Base-by-base conservation (phyloP, 2,888 invertebrate species). In the Micoletzkya japonica region DNA sequence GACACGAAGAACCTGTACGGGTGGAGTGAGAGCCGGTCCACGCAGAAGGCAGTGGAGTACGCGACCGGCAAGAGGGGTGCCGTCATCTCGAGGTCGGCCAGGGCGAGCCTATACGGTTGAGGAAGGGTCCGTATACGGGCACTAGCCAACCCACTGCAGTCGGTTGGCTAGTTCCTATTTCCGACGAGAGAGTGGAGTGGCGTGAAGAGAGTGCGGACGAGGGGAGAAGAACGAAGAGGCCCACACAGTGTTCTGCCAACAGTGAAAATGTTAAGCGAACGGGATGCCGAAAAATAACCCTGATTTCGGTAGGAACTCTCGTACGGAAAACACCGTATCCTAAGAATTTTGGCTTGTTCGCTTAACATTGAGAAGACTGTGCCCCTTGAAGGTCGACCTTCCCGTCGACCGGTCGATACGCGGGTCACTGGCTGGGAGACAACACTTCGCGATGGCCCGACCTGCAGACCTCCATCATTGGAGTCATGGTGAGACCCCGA, bases 371-470 rank as follows among this genome's bases (percentile, higher is more conserved):
- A n/a, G n/a, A n/a, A n/a, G n/a, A n/a, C n/a, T n/a, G n/a, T n/a
- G n/a, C n/a, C n/a, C n/a, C 44, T 44, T 73, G 71, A 50, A 77
- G 87, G 32, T 87, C 87, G 4, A 87, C 86, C 4, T 87, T 83
- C 76, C 80, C 86, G 1, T 86, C 86, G 0, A 79, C 85, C 1
- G 87, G 87, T 6, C 76, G 78, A 26, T 86, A 81, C 77, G 80
- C 83, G 2, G 86, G 92, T 0, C 92, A 93, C 86, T 93, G 93
- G 93, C 91, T 91, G 78, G 93, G 93, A 0, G 93, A 93, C 87
- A 90, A 92, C 74, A 87, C 86, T 75, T 92, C 93, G 52, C 87
- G 89, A 54, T 93, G 93, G 93, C 89, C 90, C 70, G 92, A 92
- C 83, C 89, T 93, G 89, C 88, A 76, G 30, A 77, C 77, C 6